These are phyloP conservation scores for Alsophila aescularia DNA, from an alignment of 2,888 invertebrate genomes.

Conservation along the genomic window DNA sequence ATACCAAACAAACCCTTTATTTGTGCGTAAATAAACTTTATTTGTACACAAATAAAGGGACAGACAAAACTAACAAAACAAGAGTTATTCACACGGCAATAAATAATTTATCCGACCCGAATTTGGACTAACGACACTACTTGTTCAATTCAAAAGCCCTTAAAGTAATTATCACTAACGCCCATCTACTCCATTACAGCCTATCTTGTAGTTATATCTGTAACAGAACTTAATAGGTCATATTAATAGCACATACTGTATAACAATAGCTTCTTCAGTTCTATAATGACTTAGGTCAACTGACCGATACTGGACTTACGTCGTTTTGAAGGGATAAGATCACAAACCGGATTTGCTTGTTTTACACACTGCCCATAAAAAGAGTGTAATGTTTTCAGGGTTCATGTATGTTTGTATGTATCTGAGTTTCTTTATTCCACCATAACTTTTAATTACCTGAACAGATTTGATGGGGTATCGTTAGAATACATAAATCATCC, in stretches of 20 bases:
- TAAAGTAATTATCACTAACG: constrained; percentile 57
- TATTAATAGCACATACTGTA: constrained; percentile 42
- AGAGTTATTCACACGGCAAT: constrained; percentile 44
- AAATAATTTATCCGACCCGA: constrained; percentile 56
- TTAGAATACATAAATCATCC: too few relatives aligned
- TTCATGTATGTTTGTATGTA: too few relatives aligned
- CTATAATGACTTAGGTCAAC: constrained; percentile 19
- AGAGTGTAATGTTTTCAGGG: too few relatives aligned
- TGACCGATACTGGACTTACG: not conserved
- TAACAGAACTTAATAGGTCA: constrained; percentile 60
- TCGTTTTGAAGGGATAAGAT: not conserved
- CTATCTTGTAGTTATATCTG: constrained; percentile 54
- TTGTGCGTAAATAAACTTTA: not conserved
- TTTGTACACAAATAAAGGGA: constrained; percentile 22
- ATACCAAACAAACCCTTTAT: constrained; percentile 26
- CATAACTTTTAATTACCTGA: too few relatives aligned
- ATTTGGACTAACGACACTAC: constrained; percentile 46
- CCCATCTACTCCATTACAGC: constrained; percentile 62
- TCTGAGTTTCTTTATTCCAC: too few relatives aligned
- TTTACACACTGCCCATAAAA: too few relatives aligned
- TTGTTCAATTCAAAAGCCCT: constrained; percentile 40
- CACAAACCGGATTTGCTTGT: not conserved
- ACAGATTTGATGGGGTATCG: too few relatives aligned
- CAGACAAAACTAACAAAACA: constrained; percentile 38
- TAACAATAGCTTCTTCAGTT: constrained; percentile 16